Evolutionary conservation across 2,888 invertebrate species (phyloP), one percentile per base, ranked within the genome.

Genomic region (Thymelicus sylvestris): DNA sequence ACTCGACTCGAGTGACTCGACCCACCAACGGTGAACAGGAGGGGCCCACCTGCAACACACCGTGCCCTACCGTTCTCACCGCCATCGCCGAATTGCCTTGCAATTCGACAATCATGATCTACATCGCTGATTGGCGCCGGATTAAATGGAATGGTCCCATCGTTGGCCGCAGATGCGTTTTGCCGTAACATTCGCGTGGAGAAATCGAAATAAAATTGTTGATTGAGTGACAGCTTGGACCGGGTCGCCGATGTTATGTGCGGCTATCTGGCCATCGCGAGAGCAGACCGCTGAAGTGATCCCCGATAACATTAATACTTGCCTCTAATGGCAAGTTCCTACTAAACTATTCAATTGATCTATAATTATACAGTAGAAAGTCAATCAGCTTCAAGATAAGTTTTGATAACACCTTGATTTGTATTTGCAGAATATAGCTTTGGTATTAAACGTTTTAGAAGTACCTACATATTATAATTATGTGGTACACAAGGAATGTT

Each of bases 101-200:
- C 87, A 84, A 86, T 87, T 87, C 87, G 87, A 84, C 88, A 86
- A 90, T 92, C 84, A 83, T 89, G 91, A 89, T 91, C 93, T 88
- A 93, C 89, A 91, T 92, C 87, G 86, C 83, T 88, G 92, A 93
- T 93, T 92, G 89, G 90, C 84, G 82, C 87, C 90, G 88, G 89
- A 89, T 93, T 89, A 87, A 83, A 86, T 80, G 82, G 85, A 91
- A 92, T 90, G 89, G 83, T 82, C 88, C 80, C 79, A 79, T 80
- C 81, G 83, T 83, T 83, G 79, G 79, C 79, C 79, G 83, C 80
- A 81, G 77, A 83, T 82, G 84, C 83, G 83, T 81, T 86, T 84
- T 80, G 84, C 86, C 90, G 87, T 90, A 89, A 91, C 89, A 88
- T 89, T 90, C 83, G 87, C 88, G 85, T 82, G 81, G 89, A 86